phyloP scores from a whole-genome alignment of 2,113 vertebrate species.

The Stictonetta naevosa region DNA sequence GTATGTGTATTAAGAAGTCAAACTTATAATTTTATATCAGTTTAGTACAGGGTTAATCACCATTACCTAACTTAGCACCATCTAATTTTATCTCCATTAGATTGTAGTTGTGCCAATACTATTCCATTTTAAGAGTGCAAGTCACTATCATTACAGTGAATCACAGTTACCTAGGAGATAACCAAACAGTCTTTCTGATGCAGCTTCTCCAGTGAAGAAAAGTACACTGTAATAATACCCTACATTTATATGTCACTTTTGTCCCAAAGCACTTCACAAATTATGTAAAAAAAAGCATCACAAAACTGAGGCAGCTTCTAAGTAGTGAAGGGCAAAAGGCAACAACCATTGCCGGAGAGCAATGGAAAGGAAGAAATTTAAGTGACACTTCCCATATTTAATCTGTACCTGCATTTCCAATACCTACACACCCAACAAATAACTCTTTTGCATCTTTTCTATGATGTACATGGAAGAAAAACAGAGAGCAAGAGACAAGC shows the following conservation, averaged over 20 bases:
- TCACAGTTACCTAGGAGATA: conserved; percentile 54
- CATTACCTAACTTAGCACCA: background rate
- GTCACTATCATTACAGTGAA: conserved; percentile 14
- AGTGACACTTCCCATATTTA: background rate
- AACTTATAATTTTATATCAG: conserved; percentile 14
- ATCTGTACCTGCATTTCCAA: background rate
- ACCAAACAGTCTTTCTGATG: background rate
- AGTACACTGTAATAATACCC: background rate
- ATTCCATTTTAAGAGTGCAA: conserved; percentile 25
- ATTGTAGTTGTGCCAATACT: background rate
- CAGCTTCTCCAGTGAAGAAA: conserved; percentile 3
- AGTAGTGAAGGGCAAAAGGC: background rate
- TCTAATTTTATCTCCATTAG: conserved; percentile 6
- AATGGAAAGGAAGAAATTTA: background rate
- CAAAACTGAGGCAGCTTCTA: background rate
- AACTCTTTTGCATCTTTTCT: background rate
- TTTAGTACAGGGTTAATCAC: conserved; percentile 15
- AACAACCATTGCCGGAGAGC: background rate
- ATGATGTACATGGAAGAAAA: background rate
- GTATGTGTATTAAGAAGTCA: background rate
- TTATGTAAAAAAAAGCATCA: background rate
- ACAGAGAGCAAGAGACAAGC: background rate
- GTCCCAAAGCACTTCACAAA: conserved; percentile 16
- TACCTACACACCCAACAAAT: background rate
- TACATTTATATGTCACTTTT: conserved; percentile 3